A percentile compares a stretch with the other conserved stretches of the same genome.
Conservation (phyloP, 2,797 vertebrate genomes). For the Iguana delicatissima region DNA sequence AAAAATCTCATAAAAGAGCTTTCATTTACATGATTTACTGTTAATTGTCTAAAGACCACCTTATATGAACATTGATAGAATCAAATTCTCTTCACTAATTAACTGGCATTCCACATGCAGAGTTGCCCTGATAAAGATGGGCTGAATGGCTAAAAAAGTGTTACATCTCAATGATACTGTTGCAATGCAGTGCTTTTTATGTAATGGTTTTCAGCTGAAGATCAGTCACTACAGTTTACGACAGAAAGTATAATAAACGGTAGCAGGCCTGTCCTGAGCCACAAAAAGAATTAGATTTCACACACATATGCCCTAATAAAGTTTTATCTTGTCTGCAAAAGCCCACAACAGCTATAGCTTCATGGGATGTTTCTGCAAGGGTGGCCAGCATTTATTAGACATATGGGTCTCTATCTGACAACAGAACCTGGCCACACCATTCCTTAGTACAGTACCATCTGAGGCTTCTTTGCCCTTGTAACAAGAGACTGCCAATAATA, state of each 20-base stretch:
- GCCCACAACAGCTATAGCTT: neutral
- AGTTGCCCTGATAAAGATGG: neutral
- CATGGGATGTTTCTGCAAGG: neutral
- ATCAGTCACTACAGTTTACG: neutral
- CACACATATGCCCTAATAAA: neutral
- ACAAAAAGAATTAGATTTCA: neutral
- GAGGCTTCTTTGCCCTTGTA: neutral
- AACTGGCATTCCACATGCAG: neutral
- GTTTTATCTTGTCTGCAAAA: slow-evolving; percentile 28
- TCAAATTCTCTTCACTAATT: slow-evolving; percentile 19
- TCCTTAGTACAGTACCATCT: neutral
- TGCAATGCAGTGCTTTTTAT: slow-evolving; percentile 3
- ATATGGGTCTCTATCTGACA: neutral
- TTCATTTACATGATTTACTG: slow-evolving; percentile 74
- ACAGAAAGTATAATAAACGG: neutral
- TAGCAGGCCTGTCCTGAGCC: neutral
- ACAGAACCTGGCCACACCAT: neutral
- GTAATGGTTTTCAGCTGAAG: neutral
- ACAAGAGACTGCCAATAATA: neutral
- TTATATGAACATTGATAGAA: slow-evolving; percentile 57
- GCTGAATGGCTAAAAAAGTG: neutral
- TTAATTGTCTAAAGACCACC: slow-evolving; percentile 62
- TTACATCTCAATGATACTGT: neutral
- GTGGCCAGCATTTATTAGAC: neutral
- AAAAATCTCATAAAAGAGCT: slow-evolving; percentile 62